Conservation (phyloP, 2,797 vertebrate genomes). For the Nyctalus aviator region DNA sequence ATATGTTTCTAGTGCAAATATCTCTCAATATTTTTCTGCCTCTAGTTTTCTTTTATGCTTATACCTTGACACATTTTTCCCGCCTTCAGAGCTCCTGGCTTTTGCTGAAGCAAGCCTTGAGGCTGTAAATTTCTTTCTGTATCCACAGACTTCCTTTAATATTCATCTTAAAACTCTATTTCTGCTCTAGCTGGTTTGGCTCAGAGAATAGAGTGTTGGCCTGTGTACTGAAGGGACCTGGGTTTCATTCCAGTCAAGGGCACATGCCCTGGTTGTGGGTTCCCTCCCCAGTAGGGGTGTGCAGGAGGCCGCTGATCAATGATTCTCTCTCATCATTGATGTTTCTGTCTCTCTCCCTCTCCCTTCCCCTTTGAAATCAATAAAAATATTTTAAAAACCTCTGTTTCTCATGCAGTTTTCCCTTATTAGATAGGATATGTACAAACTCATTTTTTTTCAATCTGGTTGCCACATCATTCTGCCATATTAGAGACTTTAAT, state of each 20-base stretch:
- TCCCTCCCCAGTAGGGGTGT: too few species aligned
- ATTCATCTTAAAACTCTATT: background rate
- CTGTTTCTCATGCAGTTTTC: background rate
- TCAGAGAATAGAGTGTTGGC: too few species aligned
- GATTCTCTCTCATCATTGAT: too few species aligned
- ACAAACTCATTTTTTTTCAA: background rate
- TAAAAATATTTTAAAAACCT: background rate
- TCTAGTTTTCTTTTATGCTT: background rate
- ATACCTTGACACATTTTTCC: background rate
- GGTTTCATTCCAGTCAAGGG: too few species aligned
- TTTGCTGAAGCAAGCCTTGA: background rate
- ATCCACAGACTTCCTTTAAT: slow-evolving; percentile 27
- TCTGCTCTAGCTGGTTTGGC: too few species aligned
- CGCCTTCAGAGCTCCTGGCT: background rate
- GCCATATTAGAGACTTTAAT: background rate
- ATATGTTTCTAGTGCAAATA: background rate
- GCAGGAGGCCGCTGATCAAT: too few species aligned
- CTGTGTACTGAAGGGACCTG: too few species aligned
- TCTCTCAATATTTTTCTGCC: background rate
- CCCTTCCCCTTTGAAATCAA: too few species aligned
- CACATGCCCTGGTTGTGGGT: too few species aligned
- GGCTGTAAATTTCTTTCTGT: background rate
- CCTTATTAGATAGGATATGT: background rate
- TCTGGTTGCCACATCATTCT: background rate
- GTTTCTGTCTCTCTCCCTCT: too few species aligned